Evolutionary conservation across 2,113 vertebrate genomes (phyloP), one percentile per base, ranked within the genome.

Genomic region (Podocnemis expansa): DNA sequence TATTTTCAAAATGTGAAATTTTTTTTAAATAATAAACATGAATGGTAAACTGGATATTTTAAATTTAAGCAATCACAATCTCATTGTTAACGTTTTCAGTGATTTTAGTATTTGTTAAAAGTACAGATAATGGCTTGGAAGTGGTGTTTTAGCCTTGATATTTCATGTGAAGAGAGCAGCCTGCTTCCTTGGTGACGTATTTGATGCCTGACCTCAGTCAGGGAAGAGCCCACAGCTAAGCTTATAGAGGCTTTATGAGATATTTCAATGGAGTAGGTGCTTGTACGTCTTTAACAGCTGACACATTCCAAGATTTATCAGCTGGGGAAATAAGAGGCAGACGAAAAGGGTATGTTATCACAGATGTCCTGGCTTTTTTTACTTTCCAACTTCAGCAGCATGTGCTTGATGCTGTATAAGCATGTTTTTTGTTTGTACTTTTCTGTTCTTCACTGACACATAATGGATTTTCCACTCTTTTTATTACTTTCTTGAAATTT

Each of bases 311-410:
- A 92, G 38, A 89, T 85, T 85, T 90, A 63, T 94, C 93, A 84
- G 34, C 89, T 95, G 91, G 73, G 83, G 67, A 96, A 78, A 88
- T 41, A 67, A 67, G 80, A 85, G 49, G 31, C 80, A 92, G 94
- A 81, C 76, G 41, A 52, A 93, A 90, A 25, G 67, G 31, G 6
- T 87, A 91, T 88, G 81, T 92, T 96, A 63, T 34, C 84, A 21
- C 11, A 29, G 86, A 43, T 41, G 41, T 84, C n/a, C n/a, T 38
- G 85, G 2, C 67, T 92, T 82, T 92, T 82, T 91, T 95, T 86
- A 25, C 56, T 87, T 88, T 73, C 54, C 24, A 55, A 16, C 82
- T 91, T 90, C 58, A 83, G 11, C 63, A 82, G 27, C 10, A 10
- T 38, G 58, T 0, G 0, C 4, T 43, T 89, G 52, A 22, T 79